Conservation (phyloP, 2,113 vertebrate genomes). For the Orthonyx spaldingii region DNA sequence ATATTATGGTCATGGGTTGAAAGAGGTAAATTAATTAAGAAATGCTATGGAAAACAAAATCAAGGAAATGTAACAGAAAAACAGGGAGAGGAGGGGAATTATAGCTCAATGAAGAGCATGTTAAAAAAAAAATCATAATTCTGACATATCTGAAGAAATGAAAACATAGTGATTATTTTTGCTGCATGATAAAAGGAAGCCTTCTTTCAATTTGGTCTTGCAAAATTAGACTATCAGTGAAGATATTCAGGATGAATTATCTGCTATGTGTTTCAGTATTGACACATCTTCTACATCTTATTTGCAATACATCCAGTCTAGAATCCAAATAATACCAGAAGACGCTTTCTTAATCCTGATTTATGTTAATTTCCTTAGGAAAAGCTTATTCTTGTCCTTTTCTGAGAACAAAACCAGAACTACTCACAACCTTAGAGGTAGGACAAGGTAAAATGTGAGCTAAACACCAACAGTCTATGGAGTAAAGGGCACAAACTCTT, state of each 20-base stretch:
- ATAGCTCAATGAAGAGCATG: neutral
- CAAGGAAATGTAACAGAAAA: neutral
- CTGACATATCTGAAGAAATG: neutral
- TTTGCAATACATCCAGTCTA: neutral
- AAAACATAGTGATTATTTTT: neutral
- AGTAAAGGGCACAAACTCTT: neutral
- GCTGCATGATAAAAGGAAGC: neutral
- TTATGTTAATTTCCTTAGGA: neutral
- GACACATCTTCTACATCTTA: neutral
- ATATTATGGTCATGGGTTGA: neutral
- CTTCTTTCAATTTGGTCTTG: neutral
- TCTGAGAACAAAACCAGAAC: neutral
- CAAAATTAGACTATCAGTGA: neutral
- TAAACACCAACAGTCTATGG: neutral
- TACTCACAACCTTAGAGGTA: neutral
- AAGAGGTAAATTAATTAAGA: neutral
- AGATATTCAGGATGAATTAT: neutral
- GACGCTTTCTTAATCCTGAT: neutral
- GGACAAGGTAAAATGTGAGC: neutral
- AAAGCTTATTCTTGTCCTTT: neutral
- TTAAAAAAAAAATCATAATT: neutral
- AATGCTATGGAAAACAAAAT: neutral
- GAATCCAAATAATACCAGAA: neutral
- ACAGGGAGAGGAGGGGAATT: neutral
- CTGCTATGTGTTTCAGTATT: neutral